Evolutionary conservation across 2,113 vertebrate genomes (phyloP).

Genomic region (Gracilinanus agilis): DNA sequence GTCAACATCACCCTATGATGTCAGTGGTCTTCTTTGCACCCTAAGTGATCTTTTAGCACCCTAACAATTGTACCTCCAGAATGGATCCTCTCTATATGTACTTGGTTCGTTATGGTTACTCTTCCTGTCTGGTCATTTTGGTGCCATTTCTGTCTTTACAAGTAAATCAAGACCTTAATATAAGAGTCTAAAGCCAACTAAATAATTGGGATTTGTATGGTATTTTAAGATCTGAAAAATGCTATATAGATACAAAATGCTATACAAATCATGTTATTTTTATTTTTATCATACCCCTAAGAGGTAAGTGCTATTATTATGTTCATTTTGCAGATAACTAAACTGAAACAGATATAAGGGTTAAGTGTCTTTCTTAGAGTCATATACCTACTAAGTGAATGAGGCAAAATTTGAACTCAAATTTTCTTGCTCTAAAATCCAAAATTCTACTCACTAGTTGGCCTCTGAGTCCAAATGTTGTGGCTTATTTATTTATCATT

Average conservation of each 20-base stretch:
- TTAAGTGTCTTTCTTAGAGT: neutral
- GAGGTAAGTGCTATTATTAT: neutral
- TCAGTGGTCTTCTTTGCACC: too few relatives aligned
- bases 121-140: neutral
- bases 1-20: too few relatives aligned
- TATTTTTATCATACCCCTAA: neutral
- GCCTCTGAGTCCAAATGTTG: neutral
- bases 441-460: neutral
- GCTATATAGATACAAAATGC: neutral
- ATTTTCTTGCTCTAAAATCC: neutral
- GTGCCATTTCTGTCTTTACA: neutral
- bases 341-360: neutral
- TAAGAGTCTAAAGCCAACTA: neutral
- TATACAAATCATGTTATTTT: neutral
- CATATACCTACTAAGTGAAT: neutral
- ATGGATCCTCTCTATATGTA: neutral
- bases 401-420: neutral
- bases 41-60: neutral
- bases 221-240: neutral
- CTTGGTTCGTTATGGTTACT: neutral
- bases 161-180: neutral
- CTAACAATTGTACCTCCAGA: neutral
- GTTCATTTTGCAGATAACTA: neutral
- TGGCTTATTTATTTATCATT: neutral
- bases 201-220: neutral